A percentile compares a stretch with the other conserved stretches of the same genome.
phyloP scores from a whole-genome alignment of 92 coral and sea anemone genomes.

The Porites lobata region DNA sequence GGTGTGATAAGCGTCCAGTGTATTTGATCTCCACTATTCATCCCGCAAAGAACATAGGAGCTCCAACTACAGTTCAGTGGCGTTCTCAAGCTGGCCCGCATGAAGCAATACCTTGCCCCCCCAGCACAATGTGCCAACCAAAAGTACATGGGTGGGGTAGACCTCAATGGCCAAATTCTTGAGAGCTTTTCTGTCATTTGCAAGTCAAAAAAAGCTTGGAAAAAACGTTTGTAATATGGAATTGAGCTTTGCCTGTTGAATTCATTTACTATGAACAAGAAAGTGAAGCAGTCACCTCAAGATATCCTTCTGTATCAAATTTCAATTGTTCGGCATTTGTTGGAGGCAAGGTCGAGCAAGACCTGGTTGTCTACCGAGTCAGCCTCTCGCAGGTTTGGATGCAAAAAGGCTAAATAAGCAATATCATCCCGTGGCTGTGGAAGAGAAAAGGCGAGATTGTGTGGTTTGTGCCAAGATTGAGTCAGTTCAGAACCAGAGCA shows the following conservation, averaged over 20 bases:
- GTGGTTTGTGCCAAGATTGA: slow-evolving; percentile 17
- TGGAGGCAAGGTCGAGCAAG: background rate
- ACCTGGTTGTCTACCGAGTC: slow-evolving; percentile 27
- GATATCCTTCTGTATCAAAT: background rate
- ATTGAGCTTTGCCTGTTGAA: background rate
- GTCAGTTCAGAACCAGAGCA: background rate
- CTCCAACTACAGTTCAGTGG: slow-evolving; percentile 25
- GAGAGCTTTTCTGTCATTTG: slow-evolving; percentile 21
- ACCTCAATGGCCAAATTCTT: background rate
- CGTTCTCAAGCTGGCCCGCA: slow-evolving; percentile 14
- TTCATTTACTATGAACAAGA: slow-evolving; percentile 13
- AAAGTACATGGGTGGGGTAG: slow-evolving; percentile 40
- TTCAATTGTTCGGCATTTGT: background rate
- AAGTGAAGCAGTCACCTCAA: slow-evolving; percentile 5
- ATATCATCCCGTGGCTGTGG: slow-evolving; percentile 15
- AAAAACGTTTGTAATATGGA: slow-evolving; percentile 14
- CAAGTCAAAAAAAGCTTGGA: slow-evolving; percentile 23
- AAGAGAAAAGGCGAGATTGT: slow-evolving; percentile 19
- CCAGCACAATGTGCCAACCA: slow-evolving; percentile 55
- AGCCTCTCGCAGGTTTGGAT: slow-evolving; percentile 33
- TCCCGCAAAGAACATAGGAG: slow-evolving; percentile 41
- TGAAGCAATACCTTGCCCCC: slow-evolving; percentile 35
- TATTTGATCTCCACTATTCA: slow-evolving; percentile 60
- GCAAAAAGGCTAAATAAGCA: slow-evolving; percentile 36
- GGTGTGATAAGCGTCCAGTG: slow-evolving; percentile 60